These are phyloP conservation scores for Siphlonurus alternatus DNA, from an alignment of 2,888 invertebrate genomes.

Conservation along the genomic window DNA sequence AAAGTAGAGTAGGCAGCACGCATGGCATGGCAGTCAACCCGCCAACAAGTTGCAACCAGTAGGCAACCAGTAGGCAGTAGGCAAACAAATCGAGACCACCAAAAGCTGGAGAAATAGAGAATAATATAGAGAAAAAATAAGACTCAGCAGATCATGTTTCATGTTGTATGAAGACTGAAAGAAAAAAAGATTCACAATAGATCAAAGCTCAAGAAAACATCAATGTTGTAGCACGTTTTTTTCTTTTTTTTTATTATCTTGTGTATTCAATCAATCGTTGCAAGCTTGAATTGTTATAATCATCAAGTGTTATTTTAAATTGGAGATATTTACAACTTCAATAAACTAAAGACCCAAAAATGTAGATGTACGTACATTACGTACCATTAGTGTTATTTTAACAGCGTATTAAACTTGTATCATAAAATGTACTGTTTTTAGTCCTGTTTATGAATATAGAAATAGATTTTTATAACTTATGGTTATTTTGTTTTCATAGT, in stretches of 20 bases:
- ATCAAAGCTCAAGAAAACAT: background rate
- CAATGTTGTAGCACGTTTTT: background rate
- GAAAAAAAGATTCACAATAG: background rate
- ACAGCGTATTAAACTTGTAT: too few relatives aligned
- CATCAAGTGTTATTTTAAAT: too few relatives aligned
- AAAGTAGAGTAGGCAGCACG: background rate
- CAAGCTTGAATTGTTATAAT: too few relatives aligned
- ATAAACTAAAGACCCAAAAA: too few relatives aligned
- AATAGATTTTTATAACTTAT: too few relatives aligned
- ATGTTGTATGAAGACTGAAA: background rate
- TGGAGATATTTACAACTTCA: too few relatives aligned
- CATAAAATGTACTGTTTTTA: too few relatives aligned
- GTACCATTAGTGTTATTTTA: too few relatives aligned
- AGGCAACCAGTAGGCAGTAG: too few relatives aligned
- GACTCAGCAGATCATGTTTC: background rate
- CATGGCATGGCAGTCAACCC: background rate
- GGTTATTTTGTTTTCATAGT: too few relatives aligned
- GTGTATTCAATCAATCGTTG: conserved; percentile 29
- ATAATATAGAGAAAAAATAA: background rate
- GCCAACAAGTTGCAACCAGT: background rate
- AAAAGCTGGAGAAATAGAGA: background rate
- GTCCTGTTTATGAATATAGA: too few relatives aligned
- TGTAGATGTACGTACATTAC: too few relatives aligned
- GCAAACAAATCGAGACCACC: background rate
- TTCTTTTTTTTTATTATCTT: conserved; percentile 13